phyloP scores from a whole-genome alignment of 2,113 vertebrate species.

The Passerina amoena region DNA sequence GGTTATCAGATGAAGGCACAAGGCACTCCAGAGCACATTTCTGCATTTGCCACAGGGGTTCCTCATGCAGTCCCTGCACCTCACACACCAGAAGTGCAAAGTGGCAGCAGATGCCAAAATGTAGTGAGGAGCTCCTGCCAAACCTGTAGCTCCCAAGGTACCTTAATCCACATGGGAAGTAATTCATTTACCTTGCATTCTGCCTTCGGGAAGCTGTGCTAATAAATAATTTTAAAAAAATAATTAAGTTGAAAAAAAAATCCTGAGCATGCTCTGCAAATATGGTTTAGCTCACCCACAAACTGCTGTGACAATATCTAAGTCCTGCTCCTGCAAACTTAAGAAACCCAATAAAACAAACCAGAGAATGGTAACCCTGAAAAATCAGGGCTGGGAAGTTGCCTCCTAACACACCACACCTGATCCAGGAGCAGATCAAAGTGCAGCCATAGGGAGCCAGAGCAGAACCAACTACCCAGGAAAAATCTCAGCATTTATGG shows the following conservation, averaged over 20 bases:
- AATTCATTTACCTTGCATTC: not conserved
- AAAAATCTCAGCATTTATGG: not conserved
- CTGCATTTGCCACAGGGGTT: not conserved
- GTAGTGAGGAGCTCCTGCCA: not conserved
- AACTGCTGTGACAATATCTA: not conserved
- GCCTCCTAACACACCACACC: accelerated
- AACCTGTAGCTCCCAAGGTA: not conserved
- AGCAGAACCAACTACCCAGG: not conserved
- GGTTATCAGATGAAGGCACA: not conserved
- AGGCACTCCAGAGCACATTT: not conserved
- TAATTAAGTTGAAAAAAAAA: not conserved
- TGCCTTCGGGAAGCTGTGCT: not conserved
- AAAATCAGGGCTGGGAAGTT: not conserved
- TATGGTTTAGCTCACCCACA: not conserved
- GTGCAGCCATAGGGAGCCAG: not conserved
- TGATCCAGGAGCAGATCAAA: not conserved
- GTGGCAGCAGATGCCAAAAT: not conserved
- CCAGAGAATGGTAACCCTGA: not conserved
- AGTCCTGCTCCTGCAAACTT: not conserved
- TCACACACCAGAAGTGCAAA: not conserved
- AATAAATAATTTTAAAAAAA: not conserved
- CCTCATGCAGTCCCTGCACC: accelerated
- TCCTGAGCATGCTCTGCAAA: accelerated
- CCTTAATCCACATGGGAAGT: accelerated
- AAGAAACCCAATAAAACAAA: not conserved